Conservation (phyloP, 2,113 vertebrate genomes). For the Phalacrocorax carbo region DNA sequence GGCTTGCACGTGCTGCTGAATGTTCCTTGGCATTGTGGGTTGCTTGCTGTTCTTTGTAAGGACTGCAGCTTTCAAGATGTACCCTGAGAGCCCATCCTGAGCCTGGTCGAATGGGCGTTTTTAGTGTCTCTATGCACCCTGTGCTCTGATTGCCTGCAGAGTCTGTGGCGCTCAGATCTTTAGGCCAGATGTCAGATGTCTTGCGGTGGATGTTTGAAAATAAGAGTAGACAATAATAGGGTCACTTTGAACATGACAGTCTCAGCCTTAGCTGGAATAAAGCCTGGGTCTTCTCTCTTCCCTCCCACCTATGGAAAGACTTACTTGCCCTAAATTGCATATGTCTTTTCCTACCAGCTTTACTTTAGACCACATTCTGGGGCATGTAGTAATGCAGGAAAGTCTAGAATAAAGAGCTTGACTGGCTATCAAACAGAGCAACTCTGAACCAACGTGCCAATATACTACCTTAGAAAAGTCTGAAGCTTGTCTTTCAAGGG, state of each 20-base stretch:
- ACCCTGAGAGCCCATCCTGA: background rate
- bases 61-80: background rate
- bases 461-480: background rate
- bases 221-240: background rate
- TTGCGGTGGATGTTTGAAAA: background rate
- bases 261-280: background rate
- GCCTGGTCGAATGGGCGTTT: fast-evolving
- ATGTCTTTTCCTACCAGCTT: background rate
- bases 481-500: background rate
- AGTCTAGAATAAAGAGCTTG: background rate
- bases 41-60: background rate
- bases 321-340: background rate
- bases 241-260: background rate
- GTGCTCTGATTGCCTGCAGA: background rate
- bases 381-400: background rate
- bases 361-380: background rate
- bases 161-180: background rate
- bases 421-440: background rate
- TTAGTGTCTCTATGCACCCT: background rate
- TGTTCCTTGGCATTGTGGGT: background rate
- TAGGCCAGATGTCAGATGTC: background rate
- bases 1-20: fast-evolving
- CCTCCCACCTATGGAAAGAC: background rate
- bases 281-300: background rate
- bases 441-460: background rate